These are phyloP conservation scores for Pristionchus fissidentatus DNA, from an alignment of 2,888 invertebrate species.

Conservation along the genomic window DNA sequence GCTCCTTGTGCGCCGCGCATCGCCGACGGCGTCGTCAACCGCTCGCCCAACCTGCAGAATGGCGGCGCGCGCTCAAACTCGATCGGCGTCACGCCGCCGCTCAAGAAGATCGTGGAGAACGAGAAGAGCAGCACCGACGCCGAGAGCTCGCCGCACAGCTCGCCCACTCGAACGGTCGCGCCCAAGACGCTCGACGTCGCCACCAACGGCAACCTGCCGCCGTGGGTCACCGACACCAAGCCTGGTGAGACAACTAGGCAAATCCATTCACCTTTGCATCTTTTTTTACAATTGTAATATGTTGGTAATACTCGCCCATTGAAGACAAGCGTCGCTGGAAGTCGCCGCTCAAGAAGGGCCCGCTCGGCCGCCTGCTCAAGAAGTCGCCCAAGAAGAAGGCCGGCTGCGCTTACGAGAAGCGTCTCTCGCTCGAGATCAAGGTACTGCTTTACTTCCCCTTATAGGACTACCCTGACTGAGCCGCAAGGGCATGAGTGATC, in stretches of 20 bases:
- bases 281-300: neutral
- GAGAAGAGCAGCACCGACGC: neutral
- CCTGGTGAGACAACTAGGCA: neutral
- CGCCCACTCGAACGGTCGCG: neutral
- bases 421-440: slow-evolving; percentile 74
- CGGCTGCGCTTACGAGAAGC: slow-evolving; percentile 73
- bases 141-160: slow-evolving; percentile 45
- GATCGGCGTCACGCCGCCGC: neutral
- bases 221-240: slow-evolving; percentile 19
- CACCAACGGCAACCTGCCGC: slow-evolving; percentile 17
- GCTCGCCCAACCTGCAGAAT: slow-evolving; percentile 5
- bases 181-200: slow-evolving; percentile 37
- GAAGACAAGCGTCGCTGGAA: slow-evolving; percentile 14
- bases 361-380: slow-evolving; percentile 41
- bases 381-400: slow-evolving; percentile 59
- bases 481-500: neutral
- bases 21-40: neutral
- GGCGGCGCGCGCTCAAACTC: slow-evolving; percentile 27
- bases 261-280: neutral
- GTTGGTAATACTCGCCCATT: neutral
- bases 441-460: slow-evolving; percentile 49
- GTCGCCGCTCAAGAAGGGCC: slow-evolving; percentile 44
- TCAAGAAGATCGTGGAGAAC: slow-evolving; percentile 45
- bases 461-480: slow-evolving; percentile 6
- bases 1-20: neutral